phyloP scores from a whole-genome alignment of 2,113 vertebrate genomes.

The Podiceps cristatus region DNA sequence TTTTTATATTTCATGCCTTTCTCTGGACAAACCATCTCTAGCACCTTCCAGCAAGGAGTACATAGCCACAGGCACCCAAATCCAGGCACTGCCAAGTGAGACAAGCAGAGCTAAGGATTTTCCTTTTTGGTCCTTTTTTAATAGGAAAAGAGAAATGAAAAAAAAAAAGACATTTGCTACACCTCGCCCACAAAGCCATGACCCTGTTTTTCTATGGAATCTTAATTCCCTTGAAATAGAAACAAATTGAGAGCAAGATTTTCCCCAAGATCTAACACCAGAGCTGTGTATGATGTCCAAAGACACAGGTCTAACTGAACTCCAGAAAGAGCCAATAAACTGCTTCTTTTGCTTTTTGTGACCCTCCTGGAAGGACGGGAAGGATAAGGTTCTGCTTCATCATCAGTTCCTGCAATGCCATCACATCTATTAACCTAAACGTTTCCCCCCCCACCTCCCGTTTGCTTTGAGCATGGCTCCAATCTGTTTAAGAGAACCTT shows the following conservation, averaged over 20 bases:
- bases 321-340: not conserved
- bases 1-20: rapidly evolving
- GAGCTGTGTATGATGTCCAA: not conserved
- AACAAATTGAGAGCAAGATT: not conserved
- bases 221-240: not conserved
- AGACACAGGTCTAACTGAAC: not conserved
- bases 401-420: not conserved
- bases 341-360: not conserved
- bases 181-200: not conserved
- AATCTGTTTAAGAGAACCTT: not conserved
- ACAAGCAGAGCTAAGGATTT: not conserved
- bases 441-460: not conserved
- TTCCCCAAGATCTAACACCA: not conserved
- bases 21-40: not conserved
- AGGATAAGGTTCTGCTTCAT: not conserved
- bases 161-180: not conserved
- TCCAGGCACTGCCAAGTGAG: not conserved
- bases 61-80: not conserved
- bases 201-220: not conserved
- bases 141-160: not conserved
- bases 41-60: not conserved
- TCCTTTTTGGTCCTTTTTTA: not conserved
- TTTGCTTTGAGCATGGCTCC: not conserved
- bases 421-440: not conserved
- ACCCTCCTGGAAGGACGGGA: constrained; percentile 8